Percentiles rank a stretch among this genome's conserved stretches.
Evolutionary conservation across 2,113 vertebrate species (phyloP).

Genomic region (Gobiocypris rarus): DNA sequence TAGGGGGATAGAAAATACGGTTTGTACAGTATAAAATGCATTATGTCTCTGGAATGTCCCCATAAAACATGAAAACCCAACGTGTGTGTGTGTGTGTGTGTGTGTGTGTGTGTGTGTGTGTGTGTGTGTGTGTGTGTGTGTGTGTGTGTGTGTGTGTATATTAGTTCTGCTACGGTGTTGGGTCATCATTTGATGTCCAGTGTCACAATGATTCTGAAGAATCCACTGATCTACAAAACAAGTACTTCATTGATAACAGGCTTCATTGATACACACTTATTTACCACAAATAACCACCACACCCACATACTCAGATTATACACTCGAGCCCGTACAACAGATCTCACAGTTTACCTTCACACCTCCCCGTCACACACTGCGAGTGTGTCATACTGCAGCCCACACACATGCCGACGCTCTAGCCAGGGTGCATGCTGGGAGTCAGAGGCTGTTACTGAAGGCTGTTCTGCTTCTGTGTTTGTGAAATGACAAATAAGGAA

Average conservation of each 20-base stretch:
- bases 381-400: conserved; percentile 34
- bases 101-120: too few relatives aligned
- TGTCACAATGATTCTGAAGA: background rate
- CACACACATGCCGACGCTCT: conserved; percentile 13
- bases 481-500: background rate
- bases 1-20: too few relatives aligned
- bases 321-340: background rate
- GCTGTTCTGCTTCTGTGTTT: background rate
- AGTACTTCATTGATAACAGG: background rate
- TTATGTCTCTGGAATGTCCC: too few relatives aligned
- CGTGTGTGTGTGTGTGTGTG: too few relatives aligned
- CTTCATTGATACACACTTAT: background rate
- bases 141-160: too few relatives aligned
- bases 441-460: background rate
- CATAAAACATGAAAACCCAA: too few relatives aligned
- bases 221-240: background rate
- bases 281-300: background rate
- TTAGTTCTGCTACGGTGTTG: too few relatives aligned
- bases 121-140: too few relatives aligned
- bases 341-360: conserved; percentile 41
- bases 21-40: too few relatives aligned
- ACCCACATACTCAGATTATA: background rate
- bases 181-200: background rate
- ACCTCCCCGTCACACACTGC: conserved; percentile 17
- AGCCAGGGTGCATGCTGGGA: conserved; percentile 37